A percentile compares a stretch with the other conserved stretches of the same genome.
Evolutionary conservation across 2,797 vertebrate genomes (phyloP).

Genomic region (Acestrorhynchus altus): DNA sequence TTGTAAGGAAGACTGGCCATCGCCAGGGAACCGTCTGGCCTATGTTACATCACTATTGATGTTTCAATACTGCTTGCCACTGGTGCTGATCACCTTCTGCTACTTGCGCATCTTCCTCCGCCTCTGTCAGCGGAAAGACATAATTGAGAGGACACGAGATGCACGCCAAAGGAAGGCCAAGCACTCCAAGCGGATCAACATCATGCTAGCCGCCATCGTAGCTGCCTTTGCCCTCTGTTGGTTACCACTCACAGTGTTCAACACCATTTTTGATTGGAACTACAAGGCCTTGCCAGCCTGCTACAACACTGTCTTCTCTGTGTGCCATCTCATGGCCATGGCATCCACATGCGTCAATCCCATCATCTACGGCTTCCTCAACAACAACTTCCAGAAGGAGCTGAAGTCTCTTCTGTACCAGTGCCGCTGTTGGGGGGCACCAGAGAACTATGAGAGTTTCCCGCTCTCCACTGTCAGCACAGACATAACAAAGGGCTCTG

Average conservation of each 20-base stretch:
- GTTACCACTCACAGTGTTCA: constrained; percentile 85
- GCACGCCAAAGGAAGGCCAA: constrained; percentile 72
- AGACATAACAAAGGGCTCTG: constrained; percentile 83
- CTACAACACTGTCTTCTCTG: constrained; percentile 82
- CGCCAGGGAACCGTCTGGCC: constrained; percentile 71
- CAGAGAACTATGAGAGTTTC: constrained; percentile 82
- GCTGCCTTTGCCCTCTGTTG: constrained; percentile 81
- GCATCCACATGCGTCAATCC: constrained; percentile 85
- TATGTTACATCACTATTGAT: constrained; percentile 83
- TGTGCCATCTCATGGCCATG: constrained; percentile 86
- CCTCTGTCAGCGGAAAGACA: constrained; percentile 80
- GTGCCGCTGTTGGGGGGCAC: constrained; percentile 79
- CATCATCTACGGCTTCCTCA: constrained; percentile 88
- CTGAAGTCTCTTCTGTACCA: constrained; percentile 79
- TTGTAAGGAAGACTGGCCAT: constrained; percentile 84
- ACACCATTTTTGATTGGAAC: constrained; percentile 86
- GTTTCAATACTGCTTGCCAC: constrained; percentile 84
- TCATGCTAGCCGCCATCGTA: constrained; percentile 82
- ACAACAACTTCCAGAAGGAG: constrained; percentile 88
- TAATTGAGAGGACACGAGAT: constrained; percentile 80
- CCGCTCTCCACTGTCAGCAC: constrained; percentile 86
- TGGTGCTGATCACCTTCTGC: constrained; percentile 79
- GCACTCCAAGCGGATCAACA: constrained; percentile 78
- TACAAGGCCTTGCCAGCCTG: constrained; percentile 78
- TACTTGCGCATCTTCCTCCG: constrained; percentile 85